phyloP scores from a whole-genome alignment of 1,140 invertebrate genomes.

The Apis florea region DNA sequence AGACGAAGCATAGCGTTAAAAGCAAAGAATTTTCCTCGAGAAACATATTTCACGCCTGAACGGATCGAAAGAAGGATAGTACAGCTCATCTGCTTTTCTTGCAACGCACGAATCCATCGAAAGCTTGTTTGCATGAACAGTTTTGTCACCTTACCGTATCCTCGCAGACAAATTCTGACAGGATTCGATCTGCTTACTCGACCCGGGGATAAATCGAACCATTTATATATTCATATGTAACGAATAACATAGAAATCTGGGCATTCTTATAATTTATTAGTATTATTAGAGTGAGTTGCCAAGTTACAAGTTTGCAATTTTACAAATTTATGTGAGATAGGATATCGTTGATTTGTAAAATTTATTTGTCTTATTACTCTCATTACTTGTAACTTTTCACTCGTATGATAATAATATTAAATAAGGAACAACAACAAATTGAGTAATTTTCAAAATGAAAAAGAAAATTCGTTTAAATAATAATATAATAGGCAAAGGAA shows the following conservation, averaged over 20 bases:
- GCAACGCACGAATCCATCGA: neutral
- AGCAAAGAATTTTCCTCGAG: neutral
- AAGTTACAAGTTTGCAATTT: too few species aligned
- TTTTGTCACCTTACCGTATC: neutral
- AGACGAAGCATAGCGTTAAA: neutral
- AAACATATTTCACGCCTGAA: neutral
- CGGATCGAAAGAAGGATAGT: neutral
- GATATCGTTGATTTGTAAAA: too few species aligned
- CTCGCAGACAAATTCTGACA: neutral
- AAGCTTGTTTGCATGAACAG: neutral
- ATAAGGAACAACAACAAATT: too few species aligned
- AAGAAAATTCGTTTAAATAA: too few species aligned
- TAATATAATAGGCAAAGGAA: too few species aligned
- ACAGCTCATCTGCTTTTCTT: constrained; percentile 4
- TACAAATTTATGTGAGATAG: too few species aligned
- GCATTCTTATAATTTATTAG: too few species aligned
- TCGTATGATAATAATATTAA: too few species aligned
- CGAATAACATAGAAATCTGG: neutral
- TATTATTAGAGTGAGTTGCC: too few species aligned
- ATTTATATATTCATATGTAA: neutral
- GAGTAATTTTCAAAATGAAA: too few species aligned
- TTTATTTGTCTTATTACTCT: too few species aligned
- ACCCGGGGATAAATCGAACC: neutral
- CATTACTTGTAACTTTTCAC: too few species aligned
- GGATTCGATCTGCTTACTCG: neutral